phyloP scores from a whole-genome alignment of 2,888 invertebrate genomes.

The Megaustenia siamemsis region DNA sequence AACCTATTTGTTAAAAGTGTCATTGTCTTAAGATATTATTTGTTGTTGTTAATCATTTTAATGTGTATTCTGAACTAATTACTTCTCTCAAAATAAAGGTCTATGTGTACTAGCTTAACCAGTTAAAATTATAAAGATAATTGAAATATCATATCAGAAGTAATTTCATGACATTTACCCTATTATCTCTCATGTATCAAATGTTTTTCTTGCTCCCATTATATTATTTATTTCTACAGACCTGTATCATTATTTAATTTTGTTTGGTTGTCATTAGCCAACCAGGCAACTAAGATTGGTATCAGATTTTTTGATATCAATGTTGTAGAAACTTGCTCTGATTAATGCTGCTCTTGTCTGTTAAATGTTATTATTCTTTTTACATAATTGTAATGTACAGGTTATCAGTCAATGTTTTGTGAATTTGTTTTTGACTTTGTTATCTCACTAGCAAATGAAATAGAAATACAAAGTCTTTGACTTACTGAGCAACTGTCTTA shows the following conservation, averaged over 20 bases:
- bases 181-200: neutral
- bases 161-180: constrained; percentile 33
- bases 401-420: constrained; percentile 11
- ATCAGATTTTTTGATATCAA: constrained; percentile 1
- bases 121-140: constrained; percentile 16
- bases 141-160: constrained; percentile 23
- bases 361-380: neutral
- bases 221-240: constrained; percentile 25
- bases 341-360: neutral
- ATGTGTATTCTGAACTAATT: neutral
- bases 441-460: constrained; percentile 40
- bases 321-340: constrained; percentile 28
- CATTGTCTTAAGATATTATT: neutral
- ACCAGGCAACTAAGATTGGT: constrained; percentile 30
- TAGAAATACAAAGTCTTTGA: constrained; percentile 28
- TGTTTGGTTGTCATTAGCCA: constrained; percentile 43
- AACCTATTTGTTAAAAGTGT: neutral
- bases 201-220: constrained; percentile 16
- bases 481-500: constrained; percentile 10
- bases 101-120: constrained; percentile 3
- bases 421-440: constrained; percentile 36
- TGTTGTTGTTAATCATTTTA: neutral
- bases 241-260: constrained; percentile 21
- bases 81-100: constrained; percentile 3
- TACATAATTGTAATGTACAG: constrained; percentile 47